Evolutionary conservation across 92 coral and sea anemone species (phyloP), one percentile per base, ranked within the genome.

Genomic region (Umimayanthus kanabou): DNA sequence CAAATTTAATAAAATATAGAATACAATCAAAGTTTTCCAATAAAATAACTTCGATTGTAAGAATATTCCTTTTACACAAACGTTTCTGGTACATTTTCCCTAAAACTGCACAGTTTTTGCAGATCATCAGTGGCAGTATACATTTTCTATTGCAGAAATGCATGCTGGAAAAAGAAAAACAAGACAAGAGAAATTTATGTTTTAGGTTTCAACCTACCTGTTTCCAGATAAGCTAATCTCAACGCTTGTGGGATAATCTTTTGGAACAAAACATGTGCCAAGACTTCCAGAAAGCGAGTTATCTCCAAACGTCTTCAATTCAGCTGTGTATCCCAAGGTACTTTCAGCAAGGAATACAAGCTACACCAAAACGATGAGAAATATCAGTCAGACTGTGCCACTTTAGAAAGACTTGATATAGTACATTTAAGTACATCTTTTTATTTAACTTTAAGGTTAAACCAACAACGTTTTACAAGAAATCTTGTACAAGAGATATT

Each of bases 261-360:
- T 73, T 20, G 77, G 77, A 39, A 30, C 9, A 33, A 73, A 73
- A 73, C 45, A 6, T 14, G 77, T 33, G 39, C 22, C 26, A 30
- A 73, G 77, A 15, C n/a, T 73, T 33, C 77, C 77, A 30, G 39
- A 4, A 25, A 73, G 42, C 10, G 77, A 37, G 15, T 33, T 33
- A 73, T 33, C 77, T 30, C 45, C 77, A 73, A 30, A 2, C 14
- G 43, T 37, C 77, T 33, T 73, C 43, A 73, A 73, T 33, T 73
- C 77, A 30, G 77, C 77, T 73, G 39, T 73, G n/a, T 73, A 73
- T 47, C 77, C 45, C 45, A 37, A 33, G 4, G 77, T 33, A 73
- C 77, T 37, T 28, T 73, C 77, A 39, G 42, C 23, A 73, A 73
- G 77, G 7, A 73, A 73, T 73, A 30, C 0, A 11, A 73, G 77